Evolutionary conservation across 2,888 invertebrate species (phyloP), one percentile per base, ranked within the genome.

Genomic region (Watsonalla cultraria): DNA sequence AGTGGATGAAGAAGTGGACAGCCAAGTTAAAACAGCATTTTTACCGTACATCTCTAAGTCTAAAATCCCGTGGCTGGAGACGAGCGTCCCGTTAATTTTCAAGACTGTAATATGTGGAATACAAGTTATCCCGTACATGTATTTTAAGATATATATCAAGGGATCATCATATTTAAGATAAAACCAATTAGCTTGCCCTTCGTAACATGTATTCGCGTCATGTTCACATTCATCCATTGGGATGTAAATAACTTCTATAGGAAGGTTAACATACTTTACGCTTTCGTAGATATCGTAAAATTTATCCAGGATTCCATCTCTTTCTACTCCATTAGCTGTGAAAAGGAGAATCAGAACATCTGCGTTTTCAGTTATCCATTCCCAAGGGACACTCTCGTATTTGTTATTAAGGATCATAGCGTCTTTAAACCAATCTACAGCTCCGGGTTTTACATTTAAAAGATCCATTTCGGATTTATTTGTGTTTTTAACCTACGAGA

Each of bases 111-210:
- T 58, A 52, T 80, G 76, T 0, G 90, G 90, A 5, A 84, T 62
- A 47, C 78, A 79, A 0, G 81, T 76, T 5, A 90, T 66, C 5
- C 66, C 70, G 47, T 87, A 85, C 68, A 82, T 73, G 52, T 73
- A 86, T 55, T 64, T 73, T 0, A 90, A 69, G 1, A 59, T 59
- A 0, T 56, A 47, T 67, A 86, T 70, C 39, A 86, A 60, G 55
- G 76, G 71, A 70, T 89, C 86, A 60, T 72, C 57, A 63, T 70
- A 76, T 7, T 65, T 64, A 8, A 89, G 74, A 47, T 83, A 80
- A 52, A 90, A 90, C 90, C 90, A 90, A 52, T 90, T 90, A 0
- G 90, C 90, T 74, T 90, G 90, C 0, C 61, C 56, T 0, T 76
- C 62, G 54, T 64, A 89, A 15, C 76, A 72, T 0, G 54, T 51